Conservation (phyloP, 2,797 vertebrate species). For the Pseudochaenichthys georgianus region DNA sequence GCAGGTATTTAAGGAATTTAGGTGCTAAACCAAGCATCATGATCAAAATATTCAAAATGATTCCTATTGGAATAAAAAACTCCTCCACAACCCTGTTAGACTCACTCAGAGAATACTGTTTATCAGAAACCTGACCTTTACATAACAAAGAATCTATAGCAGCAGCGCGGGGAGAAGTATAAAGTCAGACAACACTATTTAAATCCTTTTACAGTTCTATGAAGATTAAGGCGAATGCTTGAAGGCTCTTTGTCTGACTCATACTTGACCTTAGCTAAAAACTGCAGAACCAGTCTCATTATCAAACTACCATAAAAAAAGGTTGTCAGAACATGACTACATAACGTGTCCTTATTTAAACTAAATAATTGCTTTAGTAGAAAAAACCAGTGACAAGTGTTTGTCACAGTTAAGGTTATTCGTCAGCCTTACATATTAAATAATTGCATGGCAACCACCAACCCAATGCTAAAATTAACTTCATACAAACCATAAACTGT, state of each 20-base stretch:
- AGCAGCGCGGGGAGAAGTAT: slow-evolving; percentile 25
- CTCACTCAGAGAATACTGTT: slow-evolving; percentile 4
- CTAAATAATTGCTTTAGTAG: neutral
- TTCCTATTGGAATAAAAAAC: neutral
- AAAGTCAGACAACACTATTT: slow-evolving; percentile 48
- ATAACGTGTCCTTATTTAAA: slow-evolving; percentile 4
- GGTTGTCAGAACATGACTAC: slow-evolving; percentile 7
- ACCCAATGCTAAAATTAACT: no score
- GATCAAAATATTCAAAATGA: neutral
- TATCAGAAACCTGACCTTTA: slow-evolving; percentile 41
- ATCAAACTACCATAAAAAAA: slow-evolving; percentile 32
- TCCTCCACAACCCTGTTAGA: slow-evolving; percentile 25
- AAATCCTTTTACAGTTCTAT: slow-evolving; percentile 33
- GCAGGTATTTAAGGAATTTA: no score
- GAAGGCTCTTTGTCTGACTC: slow-evolving; percentile 41
- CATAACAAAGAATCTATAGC: slow-evolving; percentile 57
- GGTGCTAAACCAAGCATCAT: slow-evolving; percentile 1
- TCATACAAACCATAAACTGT: no score
- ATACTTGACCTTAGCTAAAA: slow-evolving; percentile 47
- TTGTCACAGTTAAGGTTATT: no score
- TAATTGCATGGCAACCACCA: no score
- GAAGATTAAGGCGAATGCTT: slow-evolving; percentile 15
- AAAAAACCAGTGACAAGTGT: neutral
- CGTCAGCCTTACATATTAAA: no score
- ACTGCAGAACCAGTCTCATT: slow-evolving; percentile 31